Percentiles rank a stretch among this genome's conserved stretches.
These are phyloP conservation scores for Pseudochromis fuscus DNA, from an alignment of 2,797 vertebrate genomes.

Conservation along the genomic window DNA sequence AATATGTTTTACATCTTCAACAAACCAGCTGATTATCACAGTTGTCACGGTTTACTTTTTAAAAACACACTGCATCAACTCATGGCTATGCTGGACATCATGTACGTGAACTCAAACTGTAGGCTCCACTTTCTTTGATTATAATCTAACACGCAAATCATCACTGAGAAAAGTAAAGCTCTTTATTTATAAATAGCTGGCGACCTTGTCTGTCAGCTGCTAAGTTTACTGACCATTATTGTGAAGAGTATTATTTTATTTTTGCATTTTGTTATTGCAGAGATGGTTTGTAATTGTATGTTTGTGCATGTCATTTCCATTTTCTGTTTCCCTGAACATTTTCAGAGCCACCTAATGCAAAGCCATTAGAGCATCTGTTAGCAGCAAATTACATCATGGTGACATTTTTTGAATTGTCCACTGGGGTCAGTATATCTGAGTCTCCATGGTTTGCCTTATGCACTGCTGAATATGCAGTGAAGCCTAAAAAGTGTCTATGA, in stretches of 20 bases:
- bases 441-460: not conserved
- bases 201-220: too few relatives aligned
- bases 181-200: too few relatives aligned
- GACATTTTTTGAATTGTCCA: constrained; percentile 29
- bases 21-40: constrained; percentile 31
- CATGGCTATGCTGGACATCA: too few relatives aligned
- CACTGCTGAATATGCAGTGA: not conserved
- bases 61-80: too few relatives aligned
- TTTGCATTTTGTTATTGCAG: constrained; percentile 7
- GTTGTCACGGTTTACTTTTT: too few relatives aligned
- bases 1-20: too few relatives aligned
- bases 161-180: too few relatives aligned
- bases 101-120: too few relatives aligned
- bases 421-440: not conserved
- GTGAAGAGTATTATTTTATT: not conserved
- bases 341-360: constrained; percentile 30
- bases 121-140: too few relatives aligned
- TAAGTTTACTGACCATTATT: not conserved
- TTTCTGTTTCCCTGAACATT: constrained; percentile 16
- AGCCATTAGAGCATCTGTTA: constrained; percentile 29
- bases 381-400: constrained; percentile 34
- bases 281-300: constrained; percentile 9
- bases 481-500: too few relatives aligned
- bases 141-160: too few relatives aligned
- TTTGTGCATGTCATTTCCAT: not conserved